Evolutionary conservation across 2,113 vertebrate species (phyloP).

Genomic region (Platichthys stellatus): DNA sequence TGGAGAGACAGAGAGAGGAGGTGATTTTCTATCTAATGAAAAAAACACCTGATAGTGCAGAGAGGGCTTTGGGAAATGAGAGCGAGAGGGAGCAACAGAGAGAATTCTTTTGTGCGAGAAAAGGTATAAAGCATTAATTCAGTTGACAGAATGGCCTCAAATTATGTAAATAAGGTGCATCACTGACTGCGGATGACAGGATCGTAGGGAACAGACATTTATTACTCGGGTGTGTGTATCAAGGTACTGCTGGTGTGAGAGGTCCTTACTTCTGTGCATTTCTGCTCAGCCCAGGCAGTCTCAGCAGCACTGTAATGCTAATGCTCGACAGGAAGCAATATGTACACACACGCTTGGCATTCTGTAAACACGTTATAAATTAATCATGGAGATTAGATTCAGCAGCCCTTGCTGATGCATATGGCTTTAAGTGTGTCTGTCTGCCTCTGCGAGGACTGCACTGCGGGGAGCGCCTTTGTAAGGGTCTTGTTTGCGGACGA

Average conservation of each 20-base stretch:
- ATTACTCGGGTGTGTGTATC: conserved; percentile 20
- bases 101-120: not conserved
- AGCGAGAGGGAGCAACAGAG: not conserved
- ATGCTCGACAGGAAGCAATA: conserved; percentile 29
- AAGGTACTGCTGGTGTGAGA: conserved; percentile 15
- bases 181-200: no score
- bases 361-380: conserved; percentile 67
- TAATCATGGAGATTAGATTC: conserved; percentile 59
- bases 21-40: not conserved
- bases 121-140: not conserved
- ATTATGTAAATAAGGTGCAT: not conserved
- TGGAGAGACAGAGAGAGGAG: not conserved
- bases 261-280: not conserved
- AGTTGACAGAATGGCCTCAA: not conserved
- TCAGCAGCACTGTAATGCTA: conserved; percentile 52
- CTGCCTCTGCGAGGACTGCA: conserved; percentile 23
- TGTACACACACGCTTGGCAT: conserved; percentile 19
- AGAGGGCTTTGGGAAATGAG: not conserved
- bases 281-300: not conserved
- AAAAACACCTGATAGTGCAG: not conserved
- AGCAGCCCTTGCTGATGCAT: conserved; percentile 43
- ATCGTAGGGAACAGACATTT: not conserved
- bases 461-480: conserved; percentile 7
- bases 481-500: conserved; percentile 1
- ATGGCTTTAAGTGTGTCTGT: conserved; percentile 58